Evolutionary conservation across 35 echinoderm and acorn worm genomes (phyloP).

Genomic region (Apostichopus californicus): DNA sequence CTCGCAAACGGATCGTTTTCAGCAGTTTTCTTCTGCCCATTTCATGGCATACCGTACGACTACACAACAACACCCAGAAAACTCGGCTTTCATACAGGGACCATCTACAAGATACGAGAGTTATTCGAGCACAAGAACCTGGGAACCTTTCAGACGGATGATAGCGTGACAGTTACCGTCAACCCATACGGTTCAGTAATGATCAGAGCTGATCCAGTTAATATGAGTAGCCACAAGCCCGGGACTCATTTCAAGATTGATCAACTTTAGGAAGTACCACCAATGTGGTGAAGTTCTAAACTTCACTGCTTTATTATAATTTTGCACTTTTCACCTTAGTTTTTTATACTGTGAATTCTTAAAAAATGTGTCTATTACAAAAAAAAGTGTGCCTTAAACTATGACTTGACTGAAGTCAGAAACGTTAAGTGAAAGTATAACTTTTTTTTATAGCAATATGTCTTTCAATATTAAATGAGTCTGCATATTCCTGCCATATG

Average conservation of each 20-base stretch:
- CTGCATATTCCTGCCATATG: too few species aligned
- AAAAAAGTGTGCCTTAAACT: too few species aligned
- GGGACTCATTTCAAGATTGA: not conserved
- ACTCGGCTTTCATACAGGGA: slow-evolving; percentile 40
- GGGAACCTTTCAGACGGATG: slow-evolving; percentile 43
- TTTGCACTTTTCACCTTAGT: too few species aligned
- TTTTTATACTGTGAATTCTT: too few species aligned
- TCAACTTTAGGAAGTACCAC: not conserved
- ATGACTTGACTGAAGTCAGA: too few species aligned
- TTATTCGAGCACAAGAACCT: slow-evolving; percentile 70
- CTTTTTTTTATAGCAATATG: too few species aligned
- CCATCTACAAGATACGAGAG: slow-evolving; percentile 65
- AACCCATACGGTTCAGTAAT: slow-evolving; percentile 77
- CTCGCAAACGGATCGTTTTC: slow-evolving; percentile 57
- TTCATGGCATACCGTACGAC: slow-evolving; percentile 48
- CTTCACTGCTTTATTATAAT: too few species aligned
- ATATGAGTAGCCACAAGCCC: not conserved
- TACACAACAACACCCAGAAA: slow-evolving; percentile 34
- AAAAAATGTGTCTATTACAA: too few species aligned
- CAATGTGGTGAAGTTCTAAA: too few species aligned
- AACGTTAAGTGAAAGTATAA: too few species aligned
- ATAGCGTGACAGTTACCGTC: slow-evolving; percentile 42
- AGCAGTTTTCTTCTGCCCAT: slow-evolving; percentile 66
- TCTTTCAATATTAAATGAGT: too few species aligned
- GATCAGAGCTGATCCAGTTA: slow-evolving; percentile 43